Evolutionary conservation across 1,140 invertebrate genomes (phyloP).

Genomic region (Micrasema minimum): DNA sequence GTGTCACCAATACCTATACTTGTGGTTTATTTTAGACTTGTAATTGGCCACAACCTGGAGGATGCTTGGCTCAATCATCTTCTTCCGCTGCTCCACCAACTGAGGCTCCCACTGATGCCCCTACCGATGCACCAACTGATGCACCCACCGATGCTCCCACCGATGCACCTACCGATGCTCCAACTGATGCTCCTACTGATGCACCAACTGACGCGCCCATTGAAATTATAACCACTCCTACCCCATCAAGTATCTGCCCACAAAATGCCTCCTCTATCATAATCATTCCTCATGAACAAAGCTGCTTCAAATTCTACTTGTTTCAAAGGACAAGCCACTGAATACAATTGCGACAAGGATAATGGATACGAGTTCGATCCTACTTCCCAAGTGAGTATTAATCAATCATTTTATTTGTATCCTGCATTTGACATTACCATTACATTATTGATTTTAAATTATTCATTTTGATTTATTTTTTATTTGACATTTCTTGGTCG

Average conservation of each 20-base stretch:
- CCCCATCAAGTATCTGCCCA: conserved; percentile 6
- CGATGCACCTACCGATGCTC: neutral
- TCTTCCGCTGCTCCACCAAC: conserved; percentile 10
- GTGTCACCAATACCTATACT: too few relatives aligned
- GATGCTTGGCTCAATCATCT: neutral
- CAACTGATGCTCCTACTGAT: conserved; percentile 14
- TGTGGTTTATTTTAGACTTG: conserved; percentile 11
- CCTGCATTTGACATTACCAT: too few relatives aligned
- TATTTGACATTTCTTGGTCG: too few relatives aligned
- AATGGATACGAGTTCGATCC: conserved; percentile 25
- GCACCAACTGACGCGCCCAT: conserved; percentile 7
- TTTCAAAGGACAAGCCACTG: neutral
- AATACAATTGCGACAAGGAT: conserved; percentile 13
- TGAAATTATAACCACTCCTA: neutral
- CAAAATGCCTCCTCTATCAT: neutral
- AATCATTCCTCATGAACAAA: conserved; percentile 19
- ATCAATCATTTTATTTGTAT: neutral
- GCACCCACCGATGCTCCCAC: conserved; percentile 6
- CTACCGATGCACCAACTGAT: conserved; percentile 19
- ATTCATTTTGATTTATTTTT: too few relatives aligned
- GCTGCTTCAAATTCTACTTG: conserved; percentile 39
- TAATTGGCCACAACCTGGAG: conserved; percentile 39
- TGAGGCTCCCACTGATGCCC: neutral
- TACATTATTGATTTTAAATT: too few relatives aligned
- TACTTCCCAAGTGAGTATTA: neutral